phyloP scores from a whole-genome alignment of 2,888 invertebrate species.

The Tipula confusa region DNA sequence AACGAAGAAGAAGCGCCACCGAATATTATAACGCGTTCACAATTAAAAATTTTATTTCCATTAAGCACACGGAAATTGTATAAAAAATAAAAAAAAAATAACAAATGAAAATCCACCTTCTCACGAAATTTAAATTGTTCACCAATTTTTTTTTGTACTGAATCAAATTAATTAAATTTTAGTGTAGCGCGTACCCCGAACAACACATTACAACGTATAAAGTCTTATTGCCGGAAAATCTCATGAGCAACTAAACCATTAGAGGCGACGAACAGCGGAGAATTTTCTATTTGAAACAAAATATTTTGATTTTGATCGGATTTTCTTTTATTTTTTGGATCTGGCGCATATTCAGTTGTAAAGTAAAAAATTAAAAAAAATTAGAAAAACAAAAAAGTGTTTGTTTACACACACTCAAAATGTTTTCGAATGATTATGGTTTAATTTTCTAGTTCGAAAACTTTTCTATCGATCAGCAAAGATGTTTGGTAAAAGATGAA shows the following conservation, averaged over 20 bases:
- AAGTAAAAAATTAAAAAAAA: neutral
- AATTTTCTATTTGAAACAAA: neutral
- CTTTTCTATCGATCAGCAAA: neutral
- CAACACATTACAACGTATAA: neutral
- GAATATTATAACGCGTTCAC: neutral
- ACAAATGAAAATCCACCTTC: neutral
- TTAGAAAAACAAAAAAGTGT: too few relatives aligned
- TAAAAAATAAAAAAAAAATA: neutral
- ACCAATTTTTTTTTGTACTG: neutral
- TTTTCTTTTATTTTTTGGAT: neutral
- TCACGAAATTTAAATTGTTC: neutral
- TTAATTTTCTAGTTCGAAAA: neutral
- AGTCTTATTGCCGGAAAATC: neutral
- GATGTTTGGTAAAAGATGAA: neutral
- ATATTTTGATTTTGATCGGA: neutral
- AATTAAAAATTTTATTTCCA: neutral
- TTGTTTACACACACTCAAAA: neutral
- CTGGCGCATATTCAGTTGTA: neutral
- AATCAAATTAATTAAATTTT: neutral
- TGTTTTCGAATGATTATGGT: neutral
- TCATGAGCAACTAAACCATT: slow-evolving; percentile 15
- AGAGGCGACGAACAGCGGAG: neutral
- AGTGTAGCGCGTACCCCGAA: neutral
- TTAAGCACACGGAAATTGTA: neutral
- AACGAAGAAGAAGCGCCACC: neutral